These are phyloP conservation scores for Hirtodrosophila trivittata DNA, from an alignment of 2,888 invertebrate species.

Conservation along the genomic window DNA sequence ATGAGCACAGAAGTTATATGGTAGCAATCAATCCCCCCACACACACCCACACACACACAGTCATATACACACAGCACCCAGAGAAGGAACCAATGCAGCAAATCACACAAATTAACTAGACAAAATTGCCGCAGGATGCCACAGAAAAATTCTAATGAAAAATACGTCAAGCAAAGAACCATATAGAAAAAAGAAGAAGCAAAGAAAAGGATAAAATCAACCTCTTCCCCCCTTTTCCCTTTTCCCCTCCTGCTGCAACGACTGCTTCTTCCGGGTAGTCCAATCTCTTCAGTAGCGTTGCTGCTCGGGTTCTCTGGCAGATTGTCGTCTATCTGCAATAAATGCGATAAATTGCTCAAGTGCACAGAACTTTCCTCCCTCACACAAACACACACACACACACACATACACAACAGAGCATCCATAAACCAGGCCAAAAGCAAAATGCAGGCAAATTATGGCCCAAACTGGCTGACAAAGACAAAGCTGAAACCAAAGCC, in stretches of 20 bases:
- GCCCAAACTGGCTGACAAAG: constrained; percentile 18
- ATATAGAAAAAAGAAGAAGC: not conserved
- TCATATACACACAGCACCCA: not conserved
- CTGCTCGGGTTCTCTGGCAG: constrained; percentile 17
- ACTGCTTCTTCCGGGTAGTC: too few relatives aligned
- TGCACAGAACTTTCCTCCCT: constrained; percentile 42
- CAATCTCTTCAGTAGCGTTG: not conserved
- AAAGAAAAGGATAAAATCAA: constrained; percentile 12
- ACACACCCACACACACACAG: not conserved
- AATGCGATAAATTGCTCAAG: constrained; percentile 75
- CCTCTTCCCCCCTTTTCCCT: too few relatives aligned
- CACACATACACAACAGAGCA: not conserved
- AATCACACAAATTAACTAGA: constrained; percentile 77
- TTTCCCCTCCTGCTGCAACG: too few relatives aligned
- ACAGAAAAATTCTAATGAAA: constrained; percentile 64
- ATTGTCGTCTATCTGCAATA: constrained; percentile 50
- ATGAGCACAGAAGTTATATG: not conserved
- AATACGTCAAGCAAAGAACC: constrained; percentile 40
- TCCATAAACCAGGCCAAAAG: constrained; percentile 12
- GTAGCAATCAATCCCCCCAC: not conserved
- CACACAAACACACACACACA: not conserved
- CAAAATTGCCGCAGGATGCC: constrained; percentile 72
- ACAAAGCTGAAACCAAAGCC: constrained; percentile 14
- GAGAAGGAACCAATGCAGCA: constrained; percentile 55
- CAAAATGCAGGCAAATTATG: constrained; percentile 74